phyloP scores from a whole-genome alignment of 2,797 vertebrate genomes.

The Oophaga sylvatica region DNA sequence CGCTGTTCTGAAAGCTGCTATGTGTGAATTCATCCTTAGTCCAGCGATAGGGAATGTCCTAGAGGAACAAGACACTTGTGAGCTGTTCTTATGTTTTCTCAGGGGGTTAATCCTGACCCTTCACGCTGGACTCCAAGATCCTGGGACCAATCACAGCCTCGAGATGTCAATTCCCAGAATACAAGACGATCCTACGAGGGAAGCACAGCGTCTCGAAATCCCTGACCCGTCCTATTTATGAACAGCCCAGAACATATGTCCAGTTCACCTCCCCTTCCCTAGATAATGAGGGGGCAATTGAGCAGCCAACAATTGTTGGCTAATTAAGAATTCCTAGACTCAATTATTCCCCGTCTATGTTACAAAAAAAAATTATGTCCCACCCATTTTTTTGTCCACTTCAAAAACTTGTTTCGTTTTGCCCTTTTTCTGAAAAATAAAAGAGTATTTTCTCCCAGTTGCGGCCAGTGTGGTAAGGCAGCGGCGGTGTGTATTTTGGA shows the following conservation, averaged over 20 bases:
- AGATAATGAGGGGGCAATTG: background rate
- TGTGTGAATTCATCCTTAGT: no score
- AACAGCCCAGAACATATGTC: background rate
- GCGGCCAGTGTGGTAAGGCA: background rate
- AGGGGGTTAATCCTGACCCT: slow-evolving; percentile 65
- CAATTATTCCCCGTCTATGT: slow-evolving; percentile 4
- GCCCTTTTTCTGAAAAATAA: slow-evolving; percentile 54
- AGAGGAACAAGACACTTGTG: background rate
- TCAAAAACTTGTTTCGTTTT: slow-evolving; percentile 40
- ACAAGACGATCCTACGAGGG: slow-evolving; percentile 42
- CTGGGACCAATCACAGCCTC: slow-evolving; percentile 69
- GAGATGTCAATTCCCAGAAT: slow-evolving; percentile 55
- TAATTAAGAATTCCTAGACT: slow-evolving; percentile 5
- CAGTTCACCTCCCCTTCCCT: background rate
- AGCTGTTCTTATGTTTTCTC: background rate
- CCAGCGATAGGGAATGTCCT: no score
- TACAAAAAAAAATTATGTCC: slow-evolving; percentile 24
- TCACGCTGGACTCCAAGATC: slow-evolving; percentile 72
- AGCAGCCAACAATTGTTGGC: background rate
- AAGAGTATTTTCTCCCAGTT: slow-evolving; percentile 58
- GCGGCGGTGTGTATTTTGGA: no score
- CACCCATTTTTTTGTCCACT: background rate
- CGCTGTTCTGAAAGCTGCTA: no score
- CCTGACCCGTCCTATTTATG: slow-evolving; percentile 4
- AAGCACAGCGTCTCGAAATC: slow-evolving; percentile 45